These are phyloP conservation scores for Garra rufa DNA, from an alignment of 2,113 vertebrate genomes.

Conservation along the genomic window DNA sequence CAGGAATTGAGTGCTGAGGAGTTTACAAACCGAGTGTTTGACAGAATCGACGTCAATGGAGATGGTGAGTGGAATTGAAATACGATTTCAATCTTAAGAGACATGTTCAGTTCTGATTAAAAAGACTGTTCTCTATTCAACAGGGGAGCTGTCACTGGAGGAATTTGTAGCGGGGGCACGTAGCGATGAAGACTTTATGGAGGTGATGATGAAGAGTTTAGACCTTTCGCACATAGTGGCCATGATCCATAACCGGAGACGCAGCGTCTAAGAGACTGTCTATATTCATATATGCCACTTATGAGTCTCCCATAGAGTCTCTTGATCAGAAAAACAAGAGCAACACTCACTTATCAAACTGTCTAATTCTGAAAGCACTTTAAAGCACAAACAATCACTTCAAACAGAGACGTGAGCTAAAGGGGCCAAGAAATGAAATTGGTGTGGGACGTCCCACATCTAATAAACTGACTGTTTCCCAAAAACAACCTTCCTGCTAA, in stretches of 20 bases:
- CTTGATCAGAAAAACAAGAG: slow-evolving; percentile 2
- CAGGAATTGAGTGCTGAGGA: slow-evolving; percentile 82
- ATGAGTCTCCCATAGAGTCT: background rate
- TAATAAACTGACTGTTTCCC: slow-evolving; percentile 22
- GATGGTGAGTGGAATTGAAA: slow-evolving; percentile 78
- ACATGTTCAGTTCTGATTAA: too few species aligned
- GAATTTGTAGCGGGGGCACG: slow-evolving; percentile 89
- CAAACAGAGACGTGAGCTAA: background rate
- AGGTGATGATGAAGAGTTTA: slow-evolving; percentile 90
- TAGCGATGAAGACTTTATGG: slow-evolving; percentile 87
- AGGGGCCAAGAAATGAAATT: background rate
- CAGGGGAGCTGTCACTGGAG: slow-evolving; percentile 89
- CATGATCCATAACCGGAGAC: slow-evolving; percentile 87
- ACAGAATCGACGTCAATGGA: slow-evolving; percentile 88
- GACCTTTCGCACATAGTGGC: slow-evolving; percentile 87
- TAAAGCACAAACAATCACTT: background rate
- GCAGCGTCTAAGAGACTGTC: slow-evolving; percentile 73
- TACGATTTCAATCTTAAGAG: background rate
- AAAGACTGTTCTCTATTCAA: background rate
- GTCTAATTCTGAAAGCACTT: background rate
- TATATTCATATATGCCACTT: background rate
- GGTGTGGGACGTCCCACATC: slow-evolving; percentile 5
- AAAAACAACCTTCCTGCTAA: background rate
- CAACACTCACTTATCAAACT: background rate
- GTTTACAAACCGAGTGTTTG: slow-evolving; percentile 89